A percentile compares a stretch with the other conserved stretches of the same genome.
Conservation (phyloP, 2,113 vertebrate species). For the Pimephales promelas region DNA sequence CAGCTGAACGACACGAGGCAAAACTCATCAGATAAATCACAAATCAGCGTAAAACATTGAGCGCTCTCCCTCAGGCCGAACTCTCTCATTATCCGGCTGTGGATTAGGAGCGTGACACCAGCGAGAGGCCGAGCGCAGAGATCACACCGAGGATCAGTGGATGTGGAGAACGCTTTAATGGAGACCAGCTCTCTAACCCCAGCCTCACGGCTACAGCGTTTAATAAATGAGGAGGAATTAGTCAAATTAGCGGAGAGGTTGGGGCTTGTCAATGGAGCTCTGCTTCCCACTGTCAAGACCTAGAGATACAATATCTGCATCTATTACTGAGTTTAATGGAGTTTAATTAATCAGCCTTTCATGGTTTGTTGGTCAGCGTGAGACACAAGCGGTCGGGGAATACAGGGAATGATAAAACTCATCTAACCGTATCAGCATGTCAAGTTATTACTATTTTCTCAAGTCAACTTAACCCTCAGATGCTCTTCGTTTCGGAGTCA, state of each 20-base stretch:
- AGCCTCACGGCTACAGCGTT: slow-evolving; percentile 40
- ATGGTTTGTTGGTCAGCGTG: background rate
- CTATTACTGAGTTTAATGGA: slow-evolving; percentile 2
- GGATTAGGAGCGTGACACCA: slow-evolving; percentile 35
- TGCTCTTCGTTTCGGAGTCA: too few relatives aligned
- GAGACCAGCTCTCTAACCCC: slow-evolving; percentile 49
- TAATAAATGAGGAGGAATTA: slow-evolving; percentile 34
- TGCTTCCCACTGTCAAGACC: slow-evolving; percentile 19
- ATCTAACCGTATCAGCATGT: background rate
- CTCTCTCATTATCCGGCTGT: slow-evolving; percentile 47
- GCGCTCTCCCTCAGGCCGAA: slow-evolving; percentile 22
- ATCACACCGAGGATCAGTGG: slow-evolving; percentile 44
- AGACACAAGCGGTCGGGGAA: too few relatives aligned
- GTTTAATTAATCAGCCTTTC: slow-evolving; percentile 44
- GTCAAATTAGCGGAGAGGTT: slow-evolving; percentile 47
- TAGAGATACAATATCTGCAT: slow-evolving; percentile 12
- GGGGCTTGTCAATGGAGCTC: slow-evolving; percentile 33
- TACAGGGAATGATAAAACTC: background rate
- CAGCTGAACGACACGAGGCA: slow-evolving; percentile 14
- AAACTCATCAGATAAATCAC: slow-evolving; percentile 35
- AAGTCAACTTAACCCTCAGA: too few relatives aligned
- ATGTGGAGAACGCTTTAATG: slow-evolving; percentile 50
- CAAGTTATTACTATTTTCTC: too few relatives aligned
- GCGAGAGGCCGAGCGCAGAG: slow-evolving; percentile 27
- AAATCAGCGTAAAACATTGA: slow-evolving; percentile 30